phyloP scores from a whole-genome alignment of 1,140 invertebrate species.

The Myzus persicae region DNA sequence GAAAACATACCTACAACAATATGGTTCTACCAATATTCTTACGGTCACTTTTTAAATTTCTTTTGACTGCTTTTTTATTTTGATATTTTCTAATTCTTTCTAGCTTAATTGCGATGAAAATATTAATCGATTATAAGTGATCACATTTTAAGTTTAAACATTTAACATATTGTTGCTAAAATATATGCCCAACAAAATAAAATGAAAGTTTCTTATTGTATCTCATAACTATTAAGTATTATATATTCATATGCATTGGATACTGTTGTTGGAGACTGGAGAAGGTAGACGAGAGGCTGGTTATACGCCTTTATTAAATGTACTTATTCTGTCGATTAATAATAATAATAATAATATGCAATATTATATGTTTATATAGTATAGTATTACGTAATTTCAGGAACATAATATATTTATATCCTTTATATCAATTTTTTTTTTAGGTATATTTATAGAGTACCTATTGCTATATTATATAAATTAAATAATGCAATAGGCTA shows the following conservation, averaged over 20 bases:
- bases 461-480: neutral
- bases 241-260: neutral
- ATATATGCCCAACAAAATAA: neutral
- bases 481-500: no score
- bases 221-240: neutral
- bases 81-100: no score
- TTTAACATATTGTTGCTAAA: no score
- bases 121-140: no score
- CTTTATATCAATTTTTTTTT: neutral
- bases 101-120: no score
- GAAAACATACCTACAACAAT: no score
- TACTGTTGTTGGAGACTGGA: neutral
- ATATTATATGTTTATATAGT: no score
- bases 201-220: constrained; percentile 4
- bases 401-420: neutral
- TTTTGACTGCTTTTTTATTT: no score
- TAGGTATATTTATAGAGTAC: neutral
- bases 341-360: neutral
- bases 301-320: neutral
- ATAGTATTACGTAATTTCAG: neutral
- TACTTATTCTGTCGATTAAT: neutral
- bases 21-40: no score
- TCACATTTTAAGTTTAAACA: no score
- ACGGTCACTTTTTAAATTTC: no score
- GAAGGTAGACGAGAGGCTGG: neutral